Base-by-base conservation (phyloP, 1,140 invertebrate species). In the Camponotus floridanus region DNA sequence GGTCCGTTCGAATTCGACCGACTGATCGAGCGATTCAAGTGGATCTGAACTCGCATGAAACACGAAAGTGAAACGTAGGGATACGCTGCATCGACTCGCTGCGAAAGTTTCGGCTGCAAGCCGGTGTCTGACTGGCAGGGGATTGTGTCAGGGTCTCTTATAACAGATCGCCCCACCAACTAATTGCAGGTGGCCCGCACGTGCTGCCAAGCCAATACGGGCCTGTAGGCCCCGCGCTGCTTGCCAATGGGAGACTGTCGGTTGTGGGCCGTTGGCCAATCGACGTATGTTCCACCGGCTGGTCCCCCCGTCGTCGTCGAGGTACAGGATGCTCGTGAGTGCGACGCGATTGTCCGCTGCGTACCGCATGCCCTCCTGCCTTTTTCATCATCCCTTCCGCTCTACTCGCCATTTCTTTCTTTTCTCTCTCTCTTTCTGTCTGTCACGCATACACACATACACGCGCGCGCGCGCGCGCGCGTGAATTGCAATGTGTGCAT, bases 101-200 rank as follows among this genome's bases (percentile, higher is more conserved):
- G 9, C 21, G 13, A 80, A 78, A 85, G 61, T 86, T 91, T 91
- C 91, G 92, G 91, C 92, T 90, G 91, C 91, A 70, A 88, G 91
- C 94, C 93, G 91, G 91, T 91, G 86, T 94, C 91, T 94, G 90
- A 93, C 91, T 92, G 88, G 86, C 86, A 90, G 88, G 90, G 90
- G 92, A 87, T 88, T 84, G 89, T 79, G 81, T 59, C 73, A 68
- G 87, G 89, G 76, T 85, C 92, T 94, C 92, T 92, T 92, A 93
- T 95, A 94, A 93, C 65, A 87, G 73, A 57, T 80, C 83, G 67
- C 92, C 93, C 92, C 90, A 88, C 92, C 83, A 61, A 7, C 2
- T 15, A 71, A 59, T 79, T 88, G 92, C 94, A 94, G 94, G 94
- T 94, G 93, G 92, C 93, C 90, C 91, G 92, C 93, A 93, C 94